Conservation (phyloP, 2,797 vertebrate species). For the Darevskia mixta region DNA sequence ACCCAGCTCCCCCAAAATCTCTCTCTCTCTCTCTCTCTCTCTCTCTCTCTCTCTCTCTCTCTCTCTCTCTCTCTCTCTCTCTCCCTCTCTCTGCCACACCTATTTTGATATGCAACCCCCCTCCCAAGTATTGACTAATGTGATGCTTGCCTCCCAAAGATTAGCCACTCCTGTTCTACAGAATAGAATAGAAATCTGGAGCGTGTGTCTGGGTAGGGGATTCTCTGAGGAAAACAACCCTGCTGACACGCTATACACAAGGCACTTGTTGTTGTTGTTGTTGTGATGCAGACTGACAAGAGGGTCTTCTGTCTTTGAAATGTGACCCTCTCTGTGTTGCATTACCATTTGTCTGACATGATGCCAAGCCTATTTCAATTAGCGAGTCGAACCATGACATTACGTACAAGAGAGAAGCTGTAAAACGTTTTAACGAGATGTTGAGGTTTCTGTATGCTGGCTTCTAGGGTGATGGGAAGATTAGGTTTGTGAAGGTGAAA, state of each 20-base stretch:
- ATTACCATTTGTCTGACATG: background rate
- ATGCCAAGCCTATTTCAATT: background rate
- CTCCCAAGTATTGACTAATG: too few species aligned
- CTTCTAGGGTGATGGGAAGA: background rate
- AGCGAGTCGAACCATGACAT: background rate
- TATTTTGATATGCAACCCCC: too few species aligned
- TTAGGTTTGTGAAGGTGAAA: background rate
- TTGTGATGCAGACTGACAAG: background rate
- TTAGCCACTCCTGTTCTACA: too few species aligned
- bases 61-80: background rate
- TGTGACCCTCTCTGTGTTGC: background rate
- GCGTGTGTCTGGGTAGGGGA: background rate
- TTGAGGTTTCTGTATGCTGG: background rate
- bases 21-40: too few species aligned
- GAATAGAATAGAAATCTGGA: background rate
- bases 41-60: too few species aligned
- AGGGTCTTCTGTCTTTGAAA: background rate
- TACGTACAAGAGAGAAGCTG: background rate
- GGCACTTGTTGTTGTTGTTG: background rate
- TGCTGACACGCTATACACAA: background rate
- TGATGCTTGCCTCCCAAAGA: too few species aligned
- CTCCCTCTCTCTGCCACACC: background rate
- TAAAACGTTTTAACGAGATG: background rate
- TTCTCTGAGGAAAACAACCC: background rate
- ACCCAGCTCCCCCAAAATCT: too few species aligned